Conservation (phyloP, 2,888 invertebrate species). For the Cabera pusaria region DNA sequence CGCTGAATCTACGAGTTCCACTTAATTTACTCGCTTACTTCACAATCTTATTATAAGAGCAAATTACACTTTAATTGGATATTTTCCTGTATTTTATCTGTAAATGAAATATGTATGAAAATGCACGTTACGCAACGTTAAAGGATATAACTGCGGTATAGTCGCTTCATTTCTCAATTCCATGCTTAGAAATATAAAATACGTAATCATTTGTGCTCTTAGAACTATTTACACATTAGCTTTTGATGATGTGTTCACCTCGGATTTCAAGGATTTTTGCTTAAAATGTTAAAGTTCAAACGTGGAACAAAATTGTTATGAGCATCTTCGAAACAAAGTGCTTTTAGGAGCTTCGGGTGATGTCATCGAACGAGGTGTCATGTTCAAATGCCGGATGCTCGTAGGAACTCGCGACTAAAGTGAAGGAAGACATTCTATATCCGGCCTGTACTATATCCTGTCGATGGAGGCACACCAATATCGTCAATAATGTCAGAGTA, state of each 20-base stretch:
- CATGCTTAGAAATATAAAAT: constrained; percentile 20
- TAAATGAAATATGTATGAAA: constrained; percentile 16
- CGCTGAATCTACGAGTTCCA: constrained; percentile 26
- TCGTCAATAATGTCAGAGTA: constrained; percentile 22
- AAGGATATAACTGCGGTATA: constrained; percentile 3
- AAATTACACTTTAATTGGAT: constrained; percentile 21
- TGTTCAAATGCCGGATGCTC: constrained; percentile 25
- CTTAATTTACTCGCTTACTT: constrained; percentile 26
- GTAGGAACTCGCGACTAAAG: constrained; percentile 18
- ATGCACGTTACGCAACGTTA: constrained; percentile 8
- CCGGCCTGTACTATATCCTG: constrained; percentile 14
- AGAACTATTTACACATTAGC: constrained; percentile 4
- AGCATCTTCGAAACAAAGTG: constrained; percentile 24
- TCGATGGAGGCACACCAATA: constrained; percentile 17
- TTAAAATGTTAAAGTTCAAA: constrained; percentile 52
- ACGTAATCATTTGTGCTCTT: constrained; percentile 4
- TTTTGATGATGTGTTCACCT: constrained; percentile 34
- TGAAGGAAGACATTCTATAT: constrained; percentile 18
- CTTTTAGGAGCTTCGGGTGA: constrained; percentile 43
- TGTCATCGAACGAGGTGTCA: constrained; percentile 43
- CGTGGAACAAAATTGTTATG: constrained; percentile 10
- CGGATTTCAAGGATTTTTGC: constrained; percentile 40
- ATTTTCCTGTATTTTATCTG: constrained; percentile 16
- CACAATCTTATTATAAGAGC: constrained; percentile 21
- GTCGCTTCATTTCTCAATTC: constrained; percentile 10